A percentile compares a stretch with the other conserved stretches of the same genome.
phyloP scores from a whole-genome alignment of 2,888 invertebrate genomes.

The Falcaria lacertinaria region DNA sequence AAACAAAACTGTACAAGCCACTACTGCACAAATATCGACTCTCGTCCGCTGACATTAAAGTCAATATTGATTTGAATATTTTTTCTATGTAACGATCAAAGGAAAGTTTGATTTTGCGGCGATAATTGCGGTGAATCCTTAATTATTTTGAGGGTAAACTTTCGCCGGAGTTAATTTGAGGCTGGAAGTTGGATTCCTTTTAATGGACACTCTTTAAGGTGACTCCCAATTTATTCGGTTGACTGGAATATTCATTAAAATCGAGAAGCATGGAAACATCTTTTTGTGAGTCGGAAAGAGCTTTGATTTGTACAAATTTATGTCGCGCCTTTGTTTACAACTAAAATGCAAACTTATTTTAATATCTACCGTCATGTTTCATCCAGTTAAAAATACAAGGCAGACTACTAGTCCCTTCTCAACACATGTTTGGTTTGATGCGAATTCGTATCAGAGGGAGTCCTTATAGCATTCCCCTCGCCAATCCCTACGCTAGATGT shows the following conservation, averaged over 20 bases:
- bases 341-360: slow-evolving; percentile 22
- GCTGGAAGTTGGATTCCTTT: slow-evolving; percentile 69
- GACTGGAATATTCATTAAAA: slow-evolving; percentile 71
- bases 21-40: slow-evolving; percentile 35
- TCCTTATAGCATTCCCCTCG: slow-evolving; percentile 73
- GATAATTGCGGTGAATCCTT: slow-evolving; percentile 79
- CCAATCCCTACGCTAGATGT: slow-evolving; percentile 60
- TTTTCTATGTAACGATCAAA: slow-evolving; percentile 68
- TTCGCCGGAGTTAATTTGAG: slow-evolving; percentile 74
- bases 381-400: slow-evolving; percentile 44
- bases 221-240: slow-evolving; percentile 73
- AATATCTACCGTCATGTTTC: slow-evolving; percentile 23
- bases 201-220: slow-evolving; percentile 75
- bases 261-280: slow-evolving; percentile 46
- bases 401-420: slow-evolving; percentile 37
- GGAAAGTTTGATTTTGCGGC: slow-evolving; percentile 75
- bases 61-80: slow-evolving; percentile 34
- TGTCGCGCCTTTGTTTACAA: slow-evolving; percentile 14
- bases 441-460: slow-evolving; percentile 55
- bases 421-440: slow-evolving; percentile 33
- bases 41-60: slow-evolving; percentile 34
- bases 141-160: slow-evolving; percentile 80
- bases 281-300: slow-evolving; percentile 44
- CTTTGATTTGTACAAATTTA: slow-evolving; percentile 34
- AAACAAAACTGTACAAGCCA: slow-evolving; percentile 45